phyloP scores from a whole-genome alignment of 2,888 invertebrate species.

The Epinotia brunnichana region DNA sequence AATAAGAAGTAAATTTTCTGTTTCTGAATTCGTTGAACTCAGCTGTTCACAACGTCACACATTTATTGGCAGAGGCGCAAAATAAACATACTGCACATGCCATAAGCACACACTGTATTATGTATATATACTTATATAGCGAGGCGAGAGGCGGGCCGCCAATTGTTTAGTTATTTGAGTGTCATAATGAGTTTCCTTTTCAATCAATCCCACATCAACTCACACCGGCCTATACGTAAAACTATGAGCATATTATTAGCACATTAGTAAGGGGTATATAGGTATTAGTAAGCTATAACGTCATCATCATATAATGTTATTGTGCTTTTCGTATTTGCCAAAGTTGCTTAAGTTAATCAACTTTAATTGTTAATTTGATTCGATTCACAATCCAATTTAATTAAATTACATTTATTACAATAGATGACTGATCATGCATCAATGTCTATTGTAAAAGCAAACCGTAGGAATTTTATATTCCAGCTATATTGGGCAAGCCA shows the following conservation, averaged over 20 bases:
- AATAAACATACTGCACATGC: constrained; percentile 29
- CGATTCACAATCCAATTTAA: too few relatives aligned
- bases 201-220: constrained; percentile 12
- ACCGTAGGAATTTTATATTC: too few relatives aligned
- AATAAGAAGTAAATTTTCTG: constrained; percentile 9
- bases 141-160: background rate
- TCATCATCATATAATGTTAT: background rate
- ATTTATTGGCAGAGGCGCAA: constrained; percentile 37
- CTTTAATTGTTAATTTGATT: too few relatives aligned
- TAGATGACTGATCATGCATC: too few relatives aligned
- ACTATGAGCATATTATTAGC: background rate
- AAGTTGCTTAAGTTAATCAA: too few relatives aligned
- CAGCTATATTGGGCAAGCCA: too few relatives aligned
- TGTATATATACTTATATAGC: constrained; percentile 13
- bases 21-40: constrained; percentile 36
- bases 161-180: constrained; percentile 29
- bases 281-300: background rate
- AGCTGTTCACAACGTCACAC: constrained; percentile 39
- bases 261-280: background rate
- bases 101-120: background rate
- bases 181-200: constrained; percentile 30
- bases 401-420: too few relatives aligned
- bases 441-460: too few relatives aligned
- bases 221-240: background rate
- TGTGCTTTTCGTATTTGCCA: too few relatives aligned